Base-by-base conservation (phyloP, 2,888 invertebrate genomes). In the Philaethria dido region DNA sequence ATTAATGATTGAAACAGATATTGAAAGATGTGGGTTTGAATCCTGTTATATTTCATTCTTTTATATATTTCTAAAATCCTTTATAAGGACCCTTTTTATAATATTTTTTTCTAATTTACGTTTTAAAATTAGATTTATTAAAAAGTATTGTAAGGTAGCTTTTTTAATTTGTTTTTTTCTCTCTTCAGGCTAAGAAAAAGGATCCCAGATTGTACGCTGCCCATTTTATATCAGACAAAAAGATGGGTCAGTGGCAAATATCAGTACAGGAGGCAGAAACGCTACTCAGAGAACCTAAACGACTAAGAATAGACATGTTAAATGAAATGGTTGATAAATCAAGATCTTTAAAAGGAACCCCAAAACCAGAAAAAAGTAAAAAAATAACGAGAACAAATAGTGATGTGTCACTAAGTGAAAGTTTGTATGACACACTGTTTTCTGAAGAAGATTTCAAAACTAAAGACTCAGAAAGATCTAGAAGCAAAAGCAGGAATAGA, bases 251-350 rank as follows among this genome's bases (percentile, higher is more conserved):
- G 64, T 98, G 98, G 97, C 91, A 93, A 42, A 87, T 93, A 54
- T 97, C 97, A 0, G 94, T 97, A 0, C 91, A 93, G n/a, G 97
- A 97, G 87, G 97, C 97, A 0, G 95, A 95, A 76, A 89, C 88
- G 61, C 89, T 97, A 8, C 83, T 94, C 3, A 79, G 88, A 13
- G 92, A 94, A 78, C 91, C 93, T 14, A 88, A 93, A 66, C 83
- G 93, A 48, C 85, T 94, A n/a, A 92, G 95, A 70, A 88, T 94
- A 50, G 90, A 93, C 50, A 87, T 91, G 65, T 93, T 94, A 68
- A 80, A 86, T 64, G 86, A 87, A 9, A 84, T 91, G 82, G 75
- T 91, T 6, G 75, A 77, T 67, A 85, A 83, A 62, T 70, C 77
- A 1, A 81, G 82, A 73, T 70, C 72, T 16, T 67, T 62, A 3